These are phyloP conservation scores for Therioaphis trifolii DNA, from an alignment of 2,888 invertebrate species.

Conservation along the genomic window DNA sequence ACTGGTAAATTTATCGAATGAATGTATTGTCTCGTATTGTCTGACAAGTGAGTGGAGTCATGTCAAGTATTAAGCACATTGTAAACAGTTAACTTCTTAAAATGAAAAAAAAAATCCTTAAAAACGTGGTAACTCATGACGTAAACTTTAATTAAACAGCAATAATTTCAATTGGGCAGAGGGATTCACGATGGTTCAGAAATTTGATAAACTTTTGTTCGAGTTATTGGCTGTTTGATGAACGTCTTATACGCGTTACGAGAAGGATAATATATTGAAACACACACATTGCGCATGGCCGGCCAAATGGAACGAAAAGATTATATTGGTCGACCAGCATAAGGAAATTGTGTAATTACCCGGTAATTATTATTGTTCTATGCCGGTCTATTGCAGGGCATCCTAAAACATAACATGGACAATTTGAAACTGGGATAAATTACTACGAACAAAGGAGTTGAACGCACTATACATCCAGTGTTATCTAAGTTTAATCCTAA, in stretches of 20 bases:
- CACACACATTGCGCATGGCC: slow-evolving; percentile 56
- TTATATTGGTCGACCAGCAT: slow-evolving; percentile 53
- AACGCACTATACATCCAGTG: slow-evolving; percentile 13
- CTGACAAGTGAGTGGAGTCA: too few relatives aligned
- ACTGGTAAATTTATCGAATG: too few relatives aligned
- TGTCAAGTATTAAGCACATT: too few relatives aligned
- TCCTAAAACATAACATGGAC: slow-evolving; percentile 24
- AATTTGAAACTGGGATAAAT: slow-evolving; percentile 17
- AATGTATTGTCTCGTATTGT: too few relatives aligned
- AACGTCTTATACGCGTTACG: slow-evolving; percentile 19
- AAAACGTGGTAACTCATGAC: too few relatives aligned
- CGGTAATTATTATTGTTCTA: slow-evolving; percentile 47
- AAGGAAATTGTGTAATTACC: slow-evolving; percentile 60
- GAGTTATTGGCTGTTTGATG: slow-evolving; percentile 13
- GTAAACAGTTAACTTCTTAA: too few relatives aligned
- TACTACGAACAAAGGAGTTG: slow-evolving; percentile 33
- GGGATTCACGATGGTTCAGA: too few relatives aligned
- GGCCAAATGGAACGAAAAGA: slow-evolving; percentile 60
- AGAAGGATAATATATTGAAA: slow-evolving; percentile 34
- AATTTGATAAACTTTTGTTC: not conserved
- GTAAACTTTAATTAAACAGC: too few relatives aligned
- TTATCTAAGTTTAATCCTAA: not conserved
- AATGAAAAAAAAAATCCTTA: too few relatives aligned
- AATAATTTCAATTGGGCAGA: too few relatives aligned
- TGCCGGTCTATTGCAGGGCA: slow-evolving; percentile 31